These are phyloP conservation scores for Drosophila tanythrix DNA, from an alignment of 2,888 invertebrate species.

Conservation along the genomic window DNA sequence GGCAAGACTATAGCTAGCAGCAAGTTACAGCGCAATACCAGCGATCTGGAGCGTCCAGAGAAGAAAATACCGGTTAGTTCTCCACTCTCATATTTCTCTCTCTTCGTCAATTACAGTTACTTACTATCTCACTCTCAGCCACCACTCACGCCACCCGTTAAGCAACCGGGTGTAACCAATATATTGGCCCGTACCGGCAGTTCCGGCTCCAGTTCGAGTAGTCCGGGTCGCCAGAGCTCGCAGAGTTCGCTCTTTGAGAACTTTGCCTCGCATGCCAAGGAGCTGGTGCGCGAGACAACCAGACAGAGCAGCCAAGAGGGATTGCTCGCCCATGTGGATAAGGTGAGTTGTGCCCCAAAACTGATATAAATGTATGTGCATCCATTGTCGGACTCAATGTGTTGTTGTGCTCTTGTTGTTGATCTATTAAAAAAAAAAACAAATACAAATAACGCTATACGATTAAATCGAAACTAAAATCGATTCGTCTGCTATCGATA, in stretches of 20 bases:
- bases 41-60: slow-evolving; percentile 74
- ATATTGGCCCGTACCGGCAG: slow-evolving; percentile 88
- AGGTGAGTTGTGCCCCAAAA: slow-evolving; percentile 87
- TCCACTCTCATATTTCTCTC: too few relatives aligned
- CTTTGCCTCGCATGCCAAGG: slow-evolving; percentile 94
- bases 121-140: slow-evolving; percentile 49
- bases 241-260: slow-evolving; percentile 95
- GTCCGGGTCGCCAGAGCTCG: slow-evolving; percentile 89
- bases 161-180: slow-evolving; percentile 84
- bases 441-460: not conserved
- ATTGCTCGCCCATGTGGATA: slow-evolving; percentile 94
- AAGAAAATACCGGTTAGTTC: slow-evolving; percentile 80
- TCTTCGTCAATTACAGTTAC: not conserved
- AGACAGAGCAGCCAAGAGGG: slow-evolving; percentile 96
- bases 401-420: slow-evolving; percentile 67
- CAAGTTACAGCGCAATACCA: slow-evolving; percentile 83
- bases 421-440: slow-evolving; percentile 5
- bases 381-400: slow-evolving; percentile 60
- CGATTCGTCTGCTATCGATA: slow-evolving; percentile 5
- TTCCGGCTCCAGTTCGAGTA: slow-evolving; percentile 87
- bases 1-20: slow-evolving; percentile 89
- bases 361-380: slow-evolving; percentile 13
- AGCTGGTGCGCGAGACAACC: slow-evolving; percentile 94
- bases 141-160: slow-evolving; percentile 71
- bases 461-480: slow-evolving; percentile 5